A percentile compares a stretch with the other conserved stretches of the same genome.
phyloP scores from a whole-genome alignment of 1,140 invertebrate species.

The Drosophila azteca region DNA sequence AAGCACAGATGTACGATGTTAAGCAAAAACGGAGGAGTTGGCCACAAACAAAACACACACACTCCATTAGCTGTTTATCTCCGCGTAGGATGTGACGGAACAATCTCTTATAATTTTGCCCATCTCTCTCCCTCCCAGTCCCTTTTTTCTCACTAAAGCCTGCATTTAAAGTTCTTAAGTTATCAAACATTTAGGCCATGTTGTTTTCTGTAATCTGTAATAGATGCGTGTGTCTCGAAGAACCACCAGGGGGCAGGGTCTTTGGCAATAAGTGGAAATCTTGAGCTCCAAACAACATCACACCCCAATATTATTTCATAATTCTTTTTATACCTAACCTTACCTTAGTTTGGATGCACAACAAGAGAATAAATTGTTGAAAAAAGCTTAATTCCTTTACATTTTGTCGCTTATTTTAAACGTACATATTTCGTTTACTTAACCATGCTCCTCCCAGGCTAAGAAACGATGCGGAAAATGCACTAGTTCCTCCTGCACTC shows the following conservation, averaged over 20 bases:
- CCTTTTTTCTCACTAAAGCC: slow-evolving; percentile 39
- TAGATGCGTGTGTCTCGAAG: slow-evolving; percentile 9
- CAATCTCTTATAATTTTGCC: slow-evolving; percentile 7
- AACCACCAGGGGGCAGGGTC: slow-evolving; percentile 15
- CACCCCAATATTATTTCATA: slow-evolving; percentile 66
- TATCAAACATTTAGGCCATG: slow-evolving; percentile 34
- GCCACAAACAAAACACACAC: slow-evolving; percentile 31
- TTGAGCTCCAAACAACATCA: slow-evolving; percentile 14
- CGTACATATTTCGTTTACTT: slow-evolving; percentile 5
- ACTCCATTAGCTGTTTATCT: slow-evolving; percentile 65
- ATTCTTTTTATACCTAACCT: slow-evolving; percentile 56
- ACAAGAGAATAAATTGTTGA: slow-evolving; percentile 77
- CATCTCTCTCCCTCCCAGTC: slow-evolving; percentile 10
- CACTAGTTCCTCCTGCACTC: slow-evolving; percentile 69
- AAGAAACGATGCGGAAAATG: slow-evolving; percentile 39
- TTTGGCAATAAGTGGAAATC: too few relatives aligned
- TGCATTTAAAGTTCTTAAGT: slow-evolving; percentile 74
- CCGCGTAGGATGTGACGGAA: not conserved
- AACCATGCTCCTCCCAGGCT: slow-evolving; percentile 32
- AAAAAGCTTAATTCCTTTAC: slow-evolving; percentile 38
- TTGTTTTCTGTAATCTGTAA: slow-evolving; percentile 22
- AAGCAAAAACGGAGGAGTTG: slow-evolving; percentile 52
- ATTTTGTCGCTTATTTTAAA: slow-evolving; percentile 14
- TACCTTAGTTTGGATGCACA: slow-evolving; percentile 69
- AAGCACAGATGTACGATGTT: slow-evolving; percentile 71